phyloP scores from a whole-genome alignment of 2,113 vertebrate genomes.

The Elanus axillaris region DNA sequence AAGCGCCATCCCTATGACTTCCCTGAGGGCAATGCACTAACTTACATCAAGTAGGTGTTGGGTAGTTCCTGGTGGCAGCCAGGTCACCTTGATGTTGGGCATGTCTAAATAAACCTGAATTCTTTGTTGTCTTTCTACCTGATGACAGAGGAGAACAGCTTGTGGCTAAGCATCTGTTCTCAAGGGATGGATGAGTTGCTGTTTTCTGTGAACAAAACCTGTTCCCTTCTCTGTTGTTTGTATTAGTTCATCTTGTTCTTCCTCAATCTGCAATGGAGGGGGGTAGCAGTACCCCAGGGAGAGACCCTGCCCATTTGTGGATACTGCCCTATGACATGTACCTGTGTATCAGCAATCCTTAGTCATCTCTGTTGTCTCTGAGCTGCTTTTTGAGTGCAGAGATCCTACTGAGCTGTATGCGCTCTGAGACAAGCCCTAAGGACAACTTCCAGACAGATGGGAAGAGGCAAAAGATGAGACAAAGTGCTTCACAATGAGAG shows the following conservation, averaged over 20 bases:
- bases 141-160: background rate
- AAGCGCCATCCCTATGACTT: conserved; percentile 98
- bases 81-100: background rate
- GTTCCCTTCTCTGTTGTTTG: background rate
- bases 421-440: background rate
- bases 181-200: background rate
- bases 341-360: background rate
- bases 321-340: background rate
- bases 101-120: background rate
- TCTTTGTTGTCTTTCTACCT: background rate
- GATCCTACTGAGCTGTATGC: background rate
- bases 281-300: background rate
- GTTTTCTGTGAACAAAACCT: background rate
- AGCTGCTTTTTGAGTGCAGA: background rate
- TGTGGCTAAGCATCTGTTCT: conserved; percentile 4
- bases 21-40: conserved; percentile 96
- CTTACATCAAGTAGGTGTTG: conserved; percentile 92
- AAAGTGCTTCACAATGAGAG: background rate
- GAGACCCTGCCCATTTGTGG: background rate
- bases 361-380: background rate
- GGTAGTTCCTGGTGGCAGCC: background rate
- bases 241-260: background rate
- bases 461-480: background rate
- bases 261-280: background rate
- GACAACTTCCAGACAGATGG: background rate